Evolutionary conservation across 35 echinoderm and acorn worm genomes (phyloP), one percentile per base, ranked within the genome.

Genomic region (Stichopus chloronotus): DNA sequence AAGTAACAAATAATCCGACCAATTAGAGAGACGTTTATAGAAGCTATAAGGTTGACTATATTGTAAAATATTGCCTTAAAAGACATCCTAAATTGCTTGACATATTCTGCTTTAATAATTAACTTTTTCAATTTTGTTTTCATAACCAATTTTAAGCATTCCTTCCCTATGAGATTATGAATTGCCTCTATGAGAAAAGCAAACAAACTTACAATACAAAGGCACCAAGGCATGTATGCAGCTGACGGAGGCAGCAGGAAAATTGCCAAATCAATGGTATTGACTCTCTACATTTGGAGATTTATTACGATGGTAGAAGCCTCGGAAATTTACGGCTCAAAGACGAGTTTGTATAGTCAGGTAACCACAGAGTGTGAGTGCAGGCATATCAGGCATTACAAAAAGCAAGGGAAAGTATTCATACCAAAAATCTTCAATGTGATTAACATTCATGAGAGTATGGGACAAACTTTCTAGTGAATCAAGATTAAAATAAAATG

Each of bases 41-140:
- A n/a, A n/a, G n/a, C n/a, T n/a, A n/a, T n/a, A n/a, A n/a, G n/a
- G n/a, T n/a, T n/a, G n/a, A n/a, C n/a, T n/a, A n/a, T n/a, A n/a
- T n/a, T n/a, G n/a, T n/a, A n/a, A n/a, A n/a, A n/a, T n/a, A n/a
- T n/a, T n/a, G n/a, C n/a, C n/a, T n/a, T n/a, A 23, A 17, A 72
- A 72, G 21, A 16, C 2, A 19, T 72, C 68, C 68, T 72, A 16
- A 11, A n/a, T 16, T 11, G 68, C 68, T 19, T 72, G 68, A 72
- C 68, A 72, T 72, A 72, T 72, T 72, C 68, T 72, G 68, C 68
- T 72, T n/a, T 72, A 72, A 72, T 72, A 72, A 72, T 72, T 72
- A 72, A 72, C 69, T 74, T 74, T 74, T 74, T 74, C 69, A 19
- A 74, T 74, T 74, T 74, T 74, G 69, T 74, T 74, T 74, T 74